Conservation (phyloP, 2,888 invertebrate species). For the Agonum fuliginosum region DNA sequence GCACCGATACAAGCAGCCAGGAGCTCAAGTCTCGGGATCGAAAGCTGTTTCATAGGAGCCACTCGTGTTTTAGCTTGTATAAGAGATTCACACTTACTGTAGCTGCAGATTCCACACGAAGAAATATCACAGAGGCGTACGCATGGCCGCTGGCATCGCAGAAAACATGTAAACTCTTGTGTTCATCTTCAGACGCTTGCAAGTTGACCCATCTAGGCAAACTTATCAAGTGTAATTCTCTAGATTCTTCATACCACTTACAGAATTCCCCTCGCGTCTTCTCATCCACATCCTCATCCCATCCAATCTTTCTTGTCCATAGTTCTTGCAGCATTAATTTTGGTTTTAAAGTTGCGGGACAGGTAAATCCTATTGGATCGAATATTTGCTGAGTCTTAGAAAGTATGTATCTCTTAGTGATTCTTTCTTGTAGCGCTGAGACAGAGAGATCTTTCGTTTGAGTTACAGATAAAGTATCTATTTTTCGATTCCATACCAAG, state of each 20-base stretch:
- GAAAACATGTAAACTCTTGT: no score
- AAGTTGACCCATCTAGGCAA: no score
- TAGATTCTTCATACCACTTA: no score
- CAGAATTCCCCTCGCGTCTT: no score
- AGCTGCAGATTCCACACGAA: conserved; percentile 59
- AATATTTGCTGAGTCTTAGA: conserved; percentile 61
- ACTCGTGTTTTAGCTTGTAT: conserved; percentile 66
- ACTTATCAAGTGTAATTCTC: no score
- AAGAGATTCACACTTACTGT: conserved; percentile 64
- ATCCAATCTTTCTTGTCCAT: no score
- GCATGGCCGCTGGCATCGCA: no score
- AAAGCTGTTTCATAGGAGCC: conserved; percentile 63
- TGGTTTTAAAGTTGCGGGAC: conserved; percentile 61
- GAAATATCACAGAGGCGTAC: conserved; percentile 63
- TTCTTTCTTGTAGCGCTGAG: neutral
- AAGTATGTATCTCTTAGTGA: conserved; percentile 45
- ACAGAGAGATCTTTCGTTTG: neutral
- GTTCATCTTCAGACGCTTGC: no score
- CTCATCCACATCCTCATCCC: no score
- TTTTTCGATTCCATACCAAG: neutral
- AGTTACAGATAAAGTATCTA: neutral
- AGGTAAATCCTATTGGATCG: conserved; percentile 64
- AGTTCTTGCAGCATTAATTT: no score
- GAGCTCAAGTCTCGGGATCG: conserved; percentile 67
- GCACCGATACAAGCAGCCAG: conserved; percentile 65